A percentile compares a stretch with the other conserved stretches of the same genome.
These are phyloP conservation scores for Recurvirostra avosetta DNA, from an alignment of 2,113 vertebrate species.

Conservation along the genomic window DNA sequence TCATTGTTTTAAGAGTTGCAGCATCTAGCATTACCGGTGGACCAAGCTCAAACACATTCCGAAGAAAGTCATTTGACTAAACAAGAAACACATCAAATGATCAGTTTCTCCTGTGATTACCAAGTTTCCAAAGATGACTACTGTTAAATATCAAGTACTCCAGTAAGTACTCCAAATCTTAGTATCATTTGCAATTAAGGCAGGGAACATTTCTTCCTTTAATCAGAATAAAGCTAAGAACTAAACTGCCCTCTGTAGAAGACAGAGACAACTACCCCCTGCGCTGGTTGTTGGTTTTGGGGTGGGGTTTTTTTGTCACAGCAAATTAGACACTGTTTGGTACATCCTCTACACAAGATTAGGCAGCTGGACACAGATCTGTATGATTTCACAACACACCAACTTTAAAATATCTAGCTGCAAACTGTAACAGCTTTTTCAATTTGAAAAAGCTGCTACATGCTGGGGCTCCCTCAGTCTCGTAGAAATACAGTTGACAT, in stretches of 20 bases:
- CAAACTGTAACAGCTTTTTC: not conserved
- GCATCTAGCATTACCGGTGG: slow-evolving; percentile 91
- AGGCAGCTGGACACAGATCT: not conserved
- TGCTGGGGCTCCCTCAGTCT: not conserved
- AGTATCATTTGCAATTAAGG: not conserved
- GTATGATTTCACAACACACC: not conserved
- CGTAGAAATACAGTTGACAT: rapidly evolving
- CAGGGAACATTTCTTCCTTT: not conserved
- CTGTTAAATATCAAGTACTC: not conserved
- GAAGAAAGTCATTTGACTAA: slow-evolving; percentile 95
- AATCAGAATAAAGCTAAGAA: not conserved
- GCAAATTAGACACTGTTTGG: not conserved
- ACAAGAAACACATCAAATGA: not conserved
- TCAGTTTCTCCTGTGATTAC: not conserved
- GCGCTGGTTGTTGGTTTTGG: too few relatives aligned
- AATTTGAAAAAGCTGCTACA: not conserved
- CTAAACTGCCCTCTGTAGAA: not conserved
- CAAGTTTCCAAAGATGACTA: not conserved
- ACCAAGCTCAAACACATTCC: slow-evolving; percentile 95
- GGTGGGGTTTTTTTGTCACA: not conserved
- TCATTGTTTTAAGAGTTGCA: slow-evolving; percentile 91
- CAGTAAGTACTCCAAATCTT: not conserved
- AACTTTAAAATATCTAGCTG: not conserved
- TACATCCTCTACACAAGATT: not conserved
- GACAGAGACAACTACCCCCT: not conserved